Base-by-base conservation (phyloP, 1,140 invertebrate genomes). In the Dinothrombium tinctorium region DNA sequence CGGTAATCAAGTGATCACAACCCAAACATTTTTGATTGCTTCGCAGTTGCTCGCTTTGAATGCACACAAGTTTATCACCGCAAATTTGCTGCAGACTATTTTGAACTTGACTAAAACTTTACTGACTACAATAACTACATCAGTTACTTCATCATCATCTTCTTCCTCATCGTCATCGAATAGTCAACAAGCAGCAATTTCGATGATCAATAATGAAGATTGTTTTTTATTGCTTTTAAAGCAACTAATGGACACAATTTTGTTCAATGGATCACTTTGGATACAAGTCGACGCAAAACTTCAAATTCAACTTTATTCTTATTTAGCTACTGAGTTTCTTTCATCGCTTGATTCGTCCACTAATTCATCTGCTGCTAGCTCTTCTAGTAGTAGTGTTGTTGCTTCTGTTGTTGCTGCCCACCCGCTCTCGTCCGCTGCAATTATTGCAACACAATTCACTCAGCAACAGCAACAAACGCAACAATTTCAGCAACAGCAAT, bases 241-340 rank as follows among this genome's bases (percentile, higher is more conserved):
- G 67, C 82, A 99, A 74, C 69, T 98, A 49, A 69, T 98, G 65
- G 92, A 98, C 62, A 84, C 96, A 64, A 77, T 98, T 32, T 70
- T 99, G 24, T 98, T 98, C 69, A 98, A 96, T 69, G 87, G 90
- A 5, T 82, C 84, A 21, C 65, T 99, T 32, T 98, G 92, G 92
- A 92, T 98, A 52, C 87, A 47, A 35, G 46, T 44, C 14, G 42
- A 47, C n/a, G 14, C 46, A 5, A 43, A 44, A 23, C 28, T 47
- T 7, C 46, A 47, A 24, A 32, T 45, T 19, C 43, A 35, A 33
- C 33, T 47, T 17, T 47, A 47, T 40, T 41, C 33, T 39, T 47
- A 45, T 23, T 35, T 47, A 15, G 40, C 43, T 6, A 44, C 33
- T 14, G 46, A 47, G 37, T 47, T 47, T 40, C 22, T 47, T 5